These are phyloP conservation scores for Hypsopygia costalis DNA, from an alignment of 2,888 invertebrate species.

Conservation along the genomic window DNA sequence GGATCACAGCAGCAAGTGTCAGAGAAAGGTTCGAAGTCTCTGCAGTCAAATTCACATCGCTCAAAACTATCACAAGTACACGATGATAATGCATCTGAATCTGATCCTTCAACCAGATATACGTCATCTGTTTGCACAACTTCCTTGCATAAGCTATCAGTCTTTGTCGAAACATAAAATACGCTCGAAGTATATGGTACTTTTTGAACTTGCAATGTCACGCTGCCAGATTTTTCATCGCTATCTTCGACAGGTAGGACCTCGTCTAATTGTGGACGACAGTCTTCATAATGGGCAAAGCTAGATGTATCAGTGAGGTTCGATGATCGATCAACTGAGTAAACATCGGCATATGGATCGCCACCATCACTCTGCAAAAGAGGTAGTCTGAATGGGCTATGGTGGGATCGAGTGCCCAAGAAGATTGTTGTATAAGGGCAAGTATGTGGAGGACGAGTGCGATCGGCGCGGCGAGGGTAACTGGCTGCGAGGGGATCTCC, in stretches of 20 bases:
- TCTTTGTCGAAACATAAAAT: slow-evolving; percentile 62
- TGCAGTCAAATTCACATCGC: slow-evolving; percentile 79
- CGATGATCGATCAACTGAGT: slow-evolving; percentile 69
- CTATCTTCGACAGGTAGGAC: slow-evolving; percentile 41
- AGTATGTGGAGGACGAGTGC: slow-evolving; percentile 67
- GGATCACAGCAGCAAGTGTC: slow-evolving; percentile 82
- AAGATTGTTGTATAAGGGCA: slow-evolving; percentile 74
- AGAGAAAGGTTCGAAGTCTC: slow-evolving; percentile 80
- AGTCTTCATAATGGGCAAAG: slow-evolving; percentile 72
- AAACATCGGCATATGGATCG: slow-evolving; percentile 65
- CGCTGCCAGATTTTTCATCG: slow-evolving; percentile 37
- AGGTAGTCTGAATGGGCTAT: slow-evolving; percentile 51
- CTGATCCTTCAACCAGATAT: slow-evolving; percentile 61
- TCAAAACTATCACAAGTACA: slow-evolving; percentile 78
- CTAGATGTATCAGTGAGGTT: slow-evolving; percentile 74
- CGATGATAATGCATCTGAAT: slow-evolving; percentile 77
- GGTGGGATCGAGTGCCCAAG: slow-evolving; percentile 53
- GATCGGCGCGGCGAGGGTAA: slow-evolving; percentile 76
- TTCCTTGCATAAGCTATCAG: slow-evolving; percentile 46
- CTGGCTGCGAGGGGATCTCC: slow-evolving; percentile 67
- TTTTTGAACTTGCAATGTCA: slow-evolving; percentile 63
- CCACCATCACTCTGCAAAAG: slow-evolving; percentile 58
- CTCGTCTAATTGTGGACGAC: slow-evolving; percentile 55
- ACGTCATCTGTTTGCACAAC: slow-evolving; percentile 47
- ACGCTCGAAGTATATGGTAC: slow-evolving; percentile 69